Evolutionary conservation across 2,888 invertebrate species (phyloP).

Genomic region (Podabrus alpinus): DNA sequence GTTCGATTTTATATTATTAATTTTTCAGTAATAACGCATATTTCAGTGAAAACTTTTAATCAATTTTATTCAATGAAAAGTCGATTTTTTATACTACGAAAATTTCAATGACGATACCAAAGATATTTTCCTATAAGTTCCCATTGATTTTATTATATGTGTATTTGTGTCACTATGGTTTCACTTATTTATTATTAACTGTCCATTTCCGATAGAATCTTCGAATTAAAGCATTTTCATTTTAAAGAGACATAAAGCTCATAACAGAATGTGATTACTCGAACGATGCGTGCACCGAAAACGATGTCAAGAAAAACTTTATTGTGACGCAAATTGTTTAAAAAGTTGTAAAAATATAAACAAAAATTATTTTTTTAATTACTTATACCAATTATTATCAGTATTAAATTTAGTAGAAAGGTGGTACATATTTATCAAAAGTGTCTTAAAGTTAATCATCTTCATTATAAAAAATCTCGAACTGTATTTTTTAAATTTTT

Average conservation of each 20-base stretch:
- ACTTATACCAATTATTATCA: not conserved
- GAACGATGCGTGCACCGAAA: not conserved
- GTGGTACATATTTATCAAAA: not conserved
- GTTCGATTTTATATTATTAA: not conserved
- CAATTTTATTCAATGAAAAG: not conserved
- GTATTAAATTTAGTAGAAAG: not conserved
- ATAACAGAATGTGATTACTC: not conserved
- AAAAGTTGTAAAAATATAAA: not conserved
- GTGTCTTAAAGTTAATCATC: not conserved
- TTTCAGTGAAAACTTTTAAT: not conserved
- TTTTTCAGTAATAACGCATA: not conserved
- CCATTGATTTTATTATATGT: constrained; percentile 54
- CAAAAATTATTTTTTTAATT: not conserved
- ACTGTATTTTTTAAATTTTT: not conserved
- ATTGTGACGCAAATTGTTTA: not conserved
- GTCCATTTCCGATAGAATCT: constrained; percentile 26
- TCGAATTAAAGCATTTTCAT: not conserved
- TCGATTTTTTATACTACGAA: not conserved
- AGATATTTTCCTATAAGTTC: constrained; percentile 34
- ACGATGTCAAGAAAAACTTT: not conserved
- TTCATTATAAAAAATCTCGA: not conserved
- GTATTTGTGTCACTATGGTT: constrained; percentile 46
- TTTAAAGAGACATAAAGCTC: not conserved
- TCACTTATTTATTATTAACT: constrained; percentile 43
- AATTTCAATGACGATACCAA: not conserved